Percentiles rank a stretch among this genome's conserved stretches.
Conservation (phyloP, 1,140 invertebrate genomes). For the Agraylea sexmaculata region DNA sequence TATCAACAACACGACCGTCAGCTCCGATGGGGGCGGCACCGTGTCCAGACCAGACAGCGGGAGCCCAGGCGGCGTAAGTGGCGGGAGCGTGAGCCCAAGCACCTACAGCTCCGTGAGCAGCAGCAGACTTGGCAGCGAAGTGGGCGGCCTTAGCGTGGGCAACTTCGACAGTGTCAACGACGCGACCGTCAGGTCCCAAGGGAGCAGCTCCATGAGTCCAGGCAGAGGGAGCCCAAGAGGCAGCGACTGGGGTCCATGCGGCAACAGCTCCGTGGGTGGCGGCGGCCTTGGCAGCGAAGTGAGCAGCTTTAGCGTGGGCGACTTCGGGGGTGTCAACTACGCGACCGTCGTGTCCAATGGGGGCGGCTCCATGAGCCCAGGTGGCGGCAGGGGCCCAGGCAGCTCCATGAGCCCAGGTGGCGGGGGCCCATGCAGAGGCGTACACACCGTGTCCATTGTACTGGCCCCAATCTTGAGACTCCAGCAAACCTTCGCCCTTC, state of each 20-base stretch:
- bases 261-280: neutral
- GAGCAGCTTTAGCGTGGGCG: neutral
- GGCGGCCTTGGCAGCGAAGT: constrained; percentile 5
- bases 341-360: constrained; percentile 1
- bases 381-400: constrained; percentile 1
- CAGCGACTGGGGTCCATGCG: constrained; percentile 5
- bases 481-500: neutral
- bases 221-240: neutral
- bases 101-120: constrained; percentile 8
- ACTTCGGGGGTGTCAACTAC: constrained; percentile 7
- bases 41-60: constrained; percentile 20
- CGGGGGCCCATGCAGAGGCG: too few relatives aligned
- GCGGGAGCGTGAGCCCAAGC: constrained; percentile 8
- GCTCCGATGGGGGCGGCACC: constrained; percentile 27
- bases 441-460: too few relatives aligned
- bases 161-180: constrained; percentile 18
- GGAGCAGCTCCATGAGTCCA: constrained; percentile 13
- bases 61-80: constrained; percentile 1
- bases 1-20: constrained; percentile 32
- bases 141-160: constrained; percentile 18
- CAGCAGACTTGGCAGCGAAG: constrained; percentile 11
- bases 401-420: too few relatives aligned
- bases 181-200: constrained; percentile 15
- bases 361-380: neutral
- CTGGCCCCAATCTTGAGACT: too few relatives aligned